A percentile compares a stretch with the other conserved stretches of the same genome.
Conservation (phyloP, 2,888 invertebrate genomes). For the Kryphioiulus occultus region DNA sequence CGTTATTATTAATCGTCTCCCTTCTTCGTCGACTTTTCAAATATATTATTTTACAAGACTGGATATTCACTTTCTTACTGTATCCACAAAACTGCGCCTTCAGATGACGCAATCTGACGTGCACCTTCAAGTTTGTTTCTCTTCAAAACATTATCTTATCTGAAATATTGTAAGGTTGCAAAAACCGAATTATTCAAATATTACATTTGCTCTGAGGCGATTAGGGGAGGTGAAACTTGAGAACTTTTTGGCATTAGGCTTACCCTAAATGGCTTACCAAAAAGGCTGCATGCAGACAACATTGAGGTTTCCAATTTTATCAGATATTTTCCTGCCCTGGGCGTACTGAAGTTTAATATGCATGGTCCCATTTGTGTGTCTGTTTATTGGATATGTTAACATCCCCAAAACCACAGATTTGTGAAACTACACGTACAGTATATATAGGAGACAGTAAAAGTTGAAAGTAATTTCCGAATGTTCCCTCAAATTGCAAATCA, state of each 20-base stretch:
- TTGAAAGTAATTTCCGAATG: too few relatives aligned
- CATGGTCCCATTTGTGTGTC: too few relatives aligned
- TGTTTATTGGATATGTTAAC: too few relatives aligned
- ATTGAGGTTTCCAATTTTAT: not conserved
- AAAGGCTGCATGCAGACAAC: not conserved
- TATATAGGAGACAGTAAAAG: too few relatives aligned
- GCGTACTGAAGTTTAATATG: not conserved
- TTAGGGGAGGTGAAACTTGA: not conserved
- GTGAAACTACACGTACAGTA: too few relatives aligned
- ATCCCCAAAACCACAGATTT: too few relatives aligned
- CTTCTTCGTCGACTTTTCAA: not conserved
- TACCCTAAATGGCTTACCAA: not conserved
- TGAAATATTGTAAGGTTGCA: not conserved
- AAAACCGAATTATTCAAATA: not conserved
- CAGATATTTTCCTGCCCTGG: not conserved
- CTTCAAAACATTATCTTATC: not conserved
- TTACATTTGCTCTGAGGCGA: not conserved
- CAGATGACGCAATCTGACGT: too few relatives aligned
- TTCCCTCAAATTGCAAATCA: too few relatives aligned
- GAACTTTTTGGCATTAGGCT: not conserved
- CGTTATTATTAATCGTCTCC: not conserved
- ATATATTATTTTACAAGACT: not conserved
- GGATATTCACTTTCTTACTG: not conserved
- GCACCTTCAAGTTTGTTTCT: not conserved
- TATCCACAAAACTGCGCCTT: too few relatives aligned